Evolutionary conservation across 2,113 vertebrate genomes (phyloP).

Genomic region (Hystrix cristata): DNA sequence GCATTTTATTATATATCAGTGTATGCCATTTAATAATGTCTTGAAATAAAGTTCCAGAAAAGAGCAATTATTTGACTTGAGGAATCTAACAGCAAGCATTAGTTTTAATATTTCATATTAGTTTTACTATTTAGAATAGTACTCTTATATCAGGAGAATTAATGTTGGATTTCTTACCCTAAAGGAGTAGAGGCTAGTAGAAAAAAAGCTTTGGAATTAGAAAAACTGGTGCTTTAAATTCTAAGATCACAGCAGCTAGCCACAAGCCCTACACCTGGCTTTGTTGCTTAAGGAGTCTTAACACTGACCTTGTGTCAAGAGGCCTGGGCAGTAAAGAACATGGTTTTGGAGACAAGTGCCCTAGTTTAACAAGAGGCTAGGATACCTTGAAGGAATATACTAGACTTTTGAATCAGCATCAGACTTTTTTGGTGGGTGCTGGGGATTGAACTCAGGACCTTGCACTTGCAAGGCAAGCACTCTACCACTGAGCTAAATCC

Average conservation of each 20-base stretch:
- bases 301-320: background rate
- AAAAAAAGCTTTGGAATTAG: conserved; percentile 4
- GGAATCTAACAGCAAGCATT: background rate
- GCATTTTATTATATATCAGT: background rate
- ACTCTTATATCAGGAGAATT: background rate
- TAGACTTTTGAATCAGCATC: background rate
- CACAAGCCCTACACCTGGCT: rapidly evolving
- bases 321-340: background rate
- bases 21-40: background rate
- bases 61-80: background rate
- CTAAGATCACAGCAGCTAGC: background rate
- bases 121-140: background rate
- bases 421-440: background rate
- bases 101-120: background rate
- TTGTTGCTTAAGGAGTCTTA: background rate
- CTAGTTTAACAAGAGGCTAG: background rate
- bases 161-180: background rate
- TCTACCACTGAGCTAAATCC: too few species aligned
- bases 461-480: too few species aligned
- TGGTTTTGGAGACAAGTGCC: background rate
- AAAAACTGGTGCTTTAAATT: background rate
- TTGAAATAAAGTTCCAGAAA: background rate
- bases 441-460: too few species aligned
- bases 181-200: background rate
- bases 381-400: background rate